These are phyloP conservation scores for Linnaemya tessellans DNA, from an alignment of 2,888 invertebrate species.

Conservation along the genomic window DNA sequence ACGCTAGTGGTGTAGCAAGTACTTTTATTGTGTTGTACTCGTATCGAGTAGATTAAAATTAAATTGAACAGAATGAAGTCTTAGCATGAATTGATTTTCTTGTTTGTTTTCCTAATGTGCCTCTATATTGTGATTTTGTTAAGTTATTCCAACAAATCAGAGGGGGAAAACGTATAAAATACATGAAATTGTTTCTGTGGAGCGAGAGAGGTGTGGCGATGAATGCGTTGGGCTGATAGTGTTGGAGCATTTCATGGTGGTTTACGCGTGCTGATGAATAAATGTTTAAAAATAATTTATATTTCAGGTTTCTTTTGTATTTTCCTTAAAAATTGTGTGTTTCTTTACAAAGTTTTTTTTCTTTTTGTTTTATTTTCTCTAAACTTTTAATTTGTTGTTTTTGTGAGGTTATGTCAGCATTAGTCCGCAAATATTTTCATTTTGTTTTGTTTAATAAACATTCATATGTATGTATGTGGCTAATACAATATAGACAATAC, in stretches of 20 bases:
- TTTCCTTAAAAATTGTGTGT: constrained; percentile 28
- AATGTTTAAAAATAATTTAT: constrained; percentile 69
- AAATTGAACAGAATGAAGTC: constrained; percentile 5
- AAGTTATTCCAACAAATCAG: constrained; percentile 19
- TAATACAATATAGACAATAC: constrained; percentile 17
- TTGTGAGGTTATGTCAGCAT: constrained; percentile 64
- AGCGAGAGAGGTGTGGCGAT: constrained; percentile 22
- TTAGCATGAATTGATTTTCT: constrained; percentile 46
- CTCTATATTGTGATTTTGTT: not conserved
- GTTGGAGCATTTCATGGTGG: constrained; percentile 40
- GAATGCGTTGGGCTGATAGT: constrained; percentile 12
- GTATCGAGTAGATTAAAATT: constrained; percentile 24
- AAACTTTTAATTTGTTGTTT: constrained; percentile 42
- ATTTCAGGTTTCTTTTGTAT: constrained; percentile 63
- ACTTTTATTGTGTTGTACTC: not conserved
- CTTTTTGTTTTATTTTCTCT: constrained; percentile 2
- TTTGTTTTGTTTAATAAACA: not conserved
- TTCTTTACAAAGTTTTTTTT: constrained; percentile 40
- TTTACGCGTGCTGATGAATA: constrained; percentile 67
- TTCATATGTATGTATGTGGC: constrained; percentile 42
- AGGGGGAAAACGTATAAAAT: not conserved
- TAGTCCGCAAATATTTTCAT: constrained; percentile 21
- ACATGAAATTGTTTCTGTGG: constrained; percentile 17
- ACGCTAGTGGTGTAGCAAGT: not conserved
- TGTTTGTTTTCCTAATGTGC: constrained; percentile 24